A percentile compares a stretch with the other conserved stretches of the same genome.
phyloP scores from a whole-genome alignment of 1,140 invertebrate genomes.

The Drosophila carrolli region DNA sequence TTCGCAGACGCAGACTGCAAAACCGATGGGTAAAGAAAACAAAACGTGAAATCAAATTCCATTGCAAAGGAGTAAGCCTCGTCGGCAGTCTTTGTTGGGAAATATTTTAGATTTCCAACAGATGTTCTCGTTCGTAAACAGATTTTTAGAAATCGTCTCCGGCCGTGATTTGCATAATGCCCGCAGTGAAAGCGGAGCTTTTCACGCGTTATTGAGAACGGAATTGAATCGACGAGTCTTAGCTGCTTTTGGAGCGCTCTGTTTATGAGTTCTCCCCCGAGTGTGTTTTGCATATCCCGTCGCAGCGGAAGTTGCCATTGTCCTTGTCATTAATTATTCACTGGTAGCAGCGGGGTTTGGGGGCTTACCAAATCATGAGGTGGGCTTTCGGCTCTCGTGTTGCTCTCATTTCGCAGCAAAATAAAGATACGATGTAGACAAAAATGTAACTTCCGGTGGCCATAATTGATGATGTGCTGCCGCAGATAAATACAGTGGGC shows the following conservation, averaged over 20 bases:
- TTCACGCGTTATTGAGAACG: slow-evolving; percentile 46
- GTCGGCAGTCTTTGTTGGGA: slow-evolving; percentile 30
- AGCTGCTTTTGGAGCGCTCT: slow-evolving; percentile 16
- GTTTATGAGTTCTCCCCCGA: slow-evolving; percentile 27
- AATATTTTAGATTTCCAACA: slow-evolving; percentile 73
- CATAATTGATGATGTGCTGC: slow-evolving; percentile 77
- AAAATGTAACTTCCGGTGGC: slow-evolving; percentile 70
- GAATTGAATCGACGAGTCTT: slow-evolving; percentile 28
- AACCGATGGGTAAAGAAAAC: slow-evolving; percentile 46
- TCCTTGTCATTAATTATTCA: slow-evolving; percentile 70
- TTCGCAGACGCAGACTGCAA: slow-evolving; percentile 30
- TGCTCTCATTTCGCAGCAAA: slow-evolving; percentile 54
- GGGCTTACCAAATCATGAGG: slow-evolving; percentile 41
- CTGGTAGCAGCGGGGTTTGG: slow-evolving; percentile 11
- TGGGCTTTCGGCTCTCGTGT: slow-evolving; percentile 6
- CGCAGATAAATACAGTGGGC: slow-evolving; percentile 23
- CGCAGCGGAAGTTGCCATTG: slow-evolving; percentile 32
- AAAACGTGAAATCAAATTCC: slow-evolving; percentile 59
- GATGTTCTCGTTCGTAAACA: slow-evolving; percentile 74
- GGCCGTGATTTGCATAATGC: slow-evolving; percentile 72
- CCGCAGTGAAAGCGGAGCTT: slow-evolving; percentile 21
- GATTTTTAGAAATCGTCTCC: slow-evolving; percentile 70
- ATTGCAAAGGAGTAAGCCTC: slow-evolving; percentile 17
- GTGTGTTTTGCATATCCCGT: slow-evolving; percentile 35
- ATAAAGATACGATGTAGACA: slow-evolving; percentile 62